phyloP scores from a whole-genome alignment of 23 tunicate genomes.

The Trididemnum nubilum region DNA sequence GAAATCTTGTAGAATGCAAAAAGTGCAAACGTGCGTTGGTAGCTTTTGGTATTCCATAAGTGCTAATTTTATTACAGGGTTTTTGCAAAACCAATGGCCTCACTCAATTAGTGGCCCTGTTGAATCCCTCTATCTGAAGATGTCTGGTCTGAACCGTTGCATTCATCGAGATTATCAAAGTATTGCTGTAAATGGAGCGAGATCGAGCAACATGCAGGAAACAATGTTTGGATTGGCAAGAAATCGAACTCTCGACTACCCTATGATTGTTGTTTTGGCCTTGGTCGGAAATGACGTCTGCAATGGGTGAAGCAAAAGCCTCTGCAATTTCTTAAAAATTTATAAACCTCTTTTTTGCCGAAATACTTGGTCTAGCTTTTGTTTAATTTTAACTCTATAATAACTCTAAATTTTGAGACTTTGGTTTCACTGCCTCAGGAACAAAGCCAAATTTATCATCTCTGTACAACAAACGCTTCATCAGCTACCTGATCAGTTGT shows the following conservation, averaged over 20 bases:
- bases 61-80: too few species aligned
- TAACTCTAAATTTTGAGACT: not conserved
- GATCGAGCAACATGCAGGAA: slow-evolving; percentile 59
- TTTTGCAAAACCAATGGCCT: slow-evolving; percentile 51
- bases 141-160: slow-evolving; percentile 59
- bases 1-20: too few species aligned
- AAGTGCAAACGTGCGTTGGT: too few species aligned
- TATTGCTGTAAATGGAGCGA: slow-evolving; percentile 83
- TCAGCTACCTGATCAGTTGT: too few species aligned
- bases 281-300: slow-evolving; percentile 96
- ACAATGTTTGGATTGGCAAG: slow-evolving; percentile 55
- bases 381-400: not conserved
- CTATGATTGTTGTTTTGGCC: slow-evolving; percentile 68
- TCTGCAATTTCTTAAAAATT: too few species aligned
- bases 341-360: too few species aligned
- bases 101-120: slow-evolving; percentile 65
- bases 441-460: too few species aligned
- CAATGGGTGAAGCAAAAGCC: slow-evolving; percentile 66
- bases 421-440: too few species aligned
- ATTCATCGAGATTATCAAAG: slow-evolving; percentile 85
- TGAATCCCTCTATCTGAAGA: slow-evolving; percentile 67
- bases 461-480: too few species aligned
- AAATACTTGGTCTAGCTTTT: too few species aligned
- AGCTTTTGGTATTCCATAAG: too few species aligned
- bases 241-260: slow-evolving; percentile 57